Conservation (phyloP, 2,113 vertebrate genomes). For the Hemibagrus wyckioides region DNA sequence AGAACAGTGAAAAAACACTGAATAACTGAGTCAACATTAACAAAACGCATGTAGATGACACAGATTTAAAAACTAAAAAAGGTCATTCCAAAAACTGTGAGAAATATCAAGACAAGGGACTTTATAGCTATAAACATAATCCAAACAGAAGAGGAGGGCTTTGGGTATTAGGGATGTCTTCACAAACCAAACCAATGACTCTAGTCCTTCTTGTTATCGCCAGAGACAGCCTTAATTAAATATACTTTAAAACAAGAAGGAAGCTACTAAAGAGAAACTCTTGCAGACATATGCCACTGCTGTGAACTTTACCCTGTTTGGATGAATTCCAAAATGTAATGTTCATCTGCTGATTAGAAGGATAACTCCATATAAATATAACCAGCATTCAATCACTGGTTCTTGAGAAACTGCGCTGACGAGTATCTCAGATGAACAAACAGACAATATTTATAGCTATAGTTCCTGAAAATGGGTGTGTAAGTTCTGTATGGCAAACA, state of each 20-base stretch:
- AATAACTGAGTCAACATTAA: not conserved
- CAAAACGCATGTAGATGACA: not conserved
- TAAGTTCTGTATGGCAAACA: too few species aligned
- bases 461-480: too few species aligned
- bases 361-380: not conserved
- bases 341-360: too few species aligned
- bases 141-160: not conserved
- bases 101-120: not conserved
- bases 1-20: too few species aligned
- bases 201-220: not conserved
- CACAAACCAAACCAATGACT: too few species aligned
- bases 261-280: not conserved
- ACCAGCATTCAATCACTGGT: not conserved
- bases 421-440: not conserved
- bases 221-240: not conserved
- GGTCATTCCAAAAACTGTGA: not conserved
- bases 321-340: too few species aligned
- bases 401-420: not conserved
- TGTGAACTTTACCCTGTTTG: too few species aligned
- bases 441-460: not conserved
- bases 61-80: not conserved
- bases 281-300: too few species aligned
- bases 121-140: not conserved
- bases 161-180: not conserved
- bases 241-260: not conserved